Evolutionary conservation across 1,140 invertebrate species (phyloP), one percentile per base, ranked within the genome.

Genomic region (Sitophilus oryzae): DNA sequence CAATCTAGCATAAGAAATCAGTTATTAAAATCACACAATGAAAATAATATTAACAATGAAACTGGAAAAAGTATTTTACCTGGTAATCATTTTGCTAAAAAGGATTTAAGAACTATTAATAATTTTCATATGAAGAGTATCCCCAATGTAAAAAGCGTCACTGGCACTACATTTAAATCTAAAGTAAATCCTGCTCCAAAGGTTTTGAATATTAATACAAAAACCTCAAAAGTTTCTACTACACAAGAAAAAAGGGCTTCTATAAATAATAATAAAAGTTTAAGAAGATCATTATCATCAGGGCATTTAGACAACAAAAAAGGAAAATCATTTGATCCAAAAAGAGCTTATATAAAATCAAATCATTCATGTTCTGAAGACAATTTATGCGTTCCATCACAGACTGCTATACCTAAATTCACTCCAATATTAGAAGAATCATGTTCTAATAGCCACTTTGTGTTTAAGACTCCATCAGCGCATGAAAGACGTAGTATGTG

Each of bases 401-500:
- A 14, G 18, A 49, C n/a, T n/a, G n/a, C n/a, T 41, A 42, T 10
- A 10, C 3, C 9, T 18, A 9, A 16, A 22, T 18, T 18, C 16
- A 52, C 56, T 41, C 52, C 45, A 23, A 50, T 55, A 18, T 16
- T 44, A 21, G 54, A 54, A 34, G 46, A 53, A 2, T 38, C 23
- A 2, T 22, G 36, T 22, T 16, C 11, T 4, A 22, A 43, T 23
- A 42, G 16, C n/a, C 20, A 23, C 23, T 40, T 51, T 40, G 16
- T 37, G n/a, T 61, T 61, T 54, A 59, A 54, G 56, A 57, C 56
- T 21, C 52, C 59, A 2, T 44, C 43, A 30, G 52, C 57, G 20
- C 37, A 61, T 45, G 23, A 61, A n/a, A 48, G 53, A 36, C 22
- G 50, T 10, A 59, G 52, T 40, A 42, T 58, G 14, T 22, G 6